A percentile compares a stretch with the other conserved stretches of the same genome.
Conservation (phyloP, 1,140 invertebrate genomes). For the Copidosoma floridanum region DNA sequence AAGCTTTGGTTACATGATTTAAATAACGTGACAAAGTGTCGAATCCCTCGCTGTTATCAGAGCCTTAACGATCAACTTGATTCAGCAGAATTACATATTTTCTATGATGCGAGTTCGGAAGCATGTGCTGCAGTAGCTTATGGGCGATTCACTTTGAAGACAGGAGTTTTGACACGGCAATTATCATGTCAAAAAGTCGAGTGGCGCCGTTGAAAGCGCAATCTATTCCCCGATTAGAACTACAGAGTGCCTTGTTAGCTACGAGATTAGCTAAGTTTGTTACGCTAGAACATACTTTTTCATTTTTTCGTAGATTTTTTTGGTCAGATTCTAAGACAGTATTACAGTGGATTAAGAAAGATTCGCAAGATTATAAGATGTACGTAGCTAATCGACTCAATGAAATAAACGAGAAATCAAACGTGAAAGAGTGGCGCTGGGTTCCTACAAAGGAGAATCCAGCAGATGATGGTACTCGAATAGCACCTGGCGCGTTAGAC, state of each 20-base stretch:
- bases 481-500: neutral
- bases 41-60: too few species aligned
- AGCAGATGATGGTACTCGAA: neutral
- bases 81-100: too few species aligned
- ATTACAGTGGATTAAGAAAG: neutral
- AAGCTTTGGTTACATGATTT: too few species aligned
- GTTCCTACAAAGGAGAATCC: neutral
- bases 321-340: constrained; percentile 19
- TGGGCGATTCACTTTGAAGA: neutral
- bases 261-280: neutral
- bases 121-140: too few species aligned
- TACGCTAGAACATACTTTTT: neutral
- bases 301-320: neutral
- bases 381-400: neutral
- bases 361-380: neutral
- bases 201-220: constrained; percentile 22
- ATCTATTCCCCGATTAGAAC: constrained; percentile 29
- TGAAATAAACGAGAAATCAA: neutral
- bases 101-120: too few species aligned
- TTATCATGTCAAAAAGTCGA: constrained; percentile 1
- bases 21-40: too few species aligned
- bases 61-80: too few species aligned
- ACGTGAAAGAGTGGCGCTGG: neutral
- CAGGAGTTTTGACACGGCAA: neutral
- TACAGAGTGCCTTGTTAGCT: constrained; percentile 25